phyloP scores from a whole-genome alignment of 2,797 vertebrate genomes.

The Forpus xanthops region DNA sequence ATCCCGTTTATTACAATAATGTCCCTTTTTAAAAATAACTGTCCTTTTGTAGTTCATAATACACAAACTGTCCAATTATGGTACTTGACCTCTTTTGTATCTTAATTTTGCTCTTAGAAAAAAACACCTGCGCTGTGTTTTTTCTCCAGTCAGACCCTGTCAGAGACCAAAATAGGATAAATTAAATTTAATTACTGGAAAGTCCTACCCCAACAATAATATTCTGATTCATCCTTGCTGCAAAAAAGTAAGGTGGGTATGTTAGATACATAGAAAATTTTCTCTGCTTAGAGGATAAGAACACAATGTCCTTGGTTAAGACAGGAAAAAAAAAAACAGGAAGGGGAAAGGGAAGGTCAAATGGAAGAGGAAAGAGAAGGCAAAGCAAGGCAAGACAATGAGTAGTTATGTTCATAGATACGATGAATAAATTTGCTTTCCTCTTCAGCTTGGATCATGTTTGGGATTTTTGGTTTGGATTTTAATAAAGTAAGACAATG shows the following conservation, averaged over 20 bases:
- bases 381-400: not conserved
- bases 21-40: too few relatives aligned
- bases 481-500: too few relatives aligned
- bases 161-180: not conserved
- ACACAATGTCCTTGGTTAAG: not conserved
- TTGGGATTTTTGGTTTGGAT: not conserved
- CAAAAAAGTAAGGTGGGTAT: not conserved
- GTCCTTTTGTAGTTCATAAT: too few relatives aligned
- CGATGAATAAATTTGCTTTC: not conserved
- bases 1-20: too few relatives aligned
- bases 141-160: too few relatives aligned
- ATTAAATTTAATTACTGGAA: not conserved
- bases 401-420: not conserved
- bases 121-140: too few relatives aligned
- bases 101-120: too few relatives aligned
- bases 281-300: not conserved
- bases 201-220: not conserved
- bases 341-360: not conserved
- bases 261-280: not conserved
- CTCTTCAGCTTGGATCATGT: not conserved
- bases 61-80: too few relatives aligned
- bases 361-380: not conserved
- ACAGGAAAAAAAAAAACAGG: not conserved
- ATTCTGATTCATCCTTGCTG: not conserved
- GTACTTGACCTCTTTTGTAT: too few relatives aligned